Conservation (phyloP, 2,888 invertebrate species). For the Tiphia femorata region DNA sequence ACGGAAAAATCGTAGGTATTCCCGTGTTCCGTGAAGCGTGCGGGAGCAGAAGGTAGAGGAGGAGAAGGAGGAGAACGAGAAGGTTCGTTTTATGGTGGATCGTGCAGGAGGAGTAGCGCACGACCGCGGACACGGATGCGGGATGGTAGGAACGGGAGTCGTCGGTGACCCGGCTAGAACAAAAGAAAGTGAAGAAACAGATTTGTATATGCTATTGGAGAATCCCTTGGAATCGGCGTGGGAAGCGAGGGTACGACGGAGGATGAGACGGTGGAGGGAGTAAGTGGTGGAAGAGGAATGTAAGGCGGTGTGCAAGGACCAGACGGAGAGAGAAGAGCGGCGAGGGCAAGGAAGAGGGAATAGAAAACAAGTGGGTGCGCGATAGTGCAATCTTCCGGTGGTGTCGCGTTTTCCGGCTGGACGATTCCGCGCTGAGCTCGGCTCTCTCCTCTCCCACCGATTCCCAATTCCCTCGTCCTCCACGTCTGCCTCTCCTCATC, state of each 20-base stretch:
- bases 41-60: background rate
- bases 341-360: conserved; percentile 39
- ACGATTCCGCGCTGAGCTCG: conserved; percentile 52
- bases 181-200: conserved; percentile 43
- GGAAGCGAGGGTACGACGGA: conserved; percentile 16
- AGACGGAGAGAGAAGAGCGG: conserved; percentile 31
- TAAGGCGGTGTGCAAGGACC: background rate
- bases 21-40: too few species aligned
- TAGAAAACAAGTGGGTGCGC: conserved; percentile 61
- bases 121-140: background rate
- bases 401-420: conserved; percentile 63
- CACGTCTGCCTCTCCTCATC: conserved; percentile 15
- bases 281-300: conserved; percentile 7
- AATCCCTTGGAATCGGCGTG: conserved; percentile 21
- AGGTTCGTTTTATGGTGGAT: background rate
- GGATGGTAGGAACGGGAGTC: background rate
- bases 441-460: conserved; percentile 40
- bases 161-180: conserved; percentile 21
- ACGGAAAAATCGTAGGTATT: too few species aligned
- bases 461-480: conserved; percentile 37
- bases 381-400: conserved; percentile 63
- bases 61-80: background rate
- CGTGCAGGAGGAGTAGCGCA: background rate
- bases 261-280: too few species aligned
- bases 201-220: conserved; percentile 49